phyloP scores from a whole-genome alignment of 2,113 vertebrate species.

The Serilophus lunatus region DNA sequence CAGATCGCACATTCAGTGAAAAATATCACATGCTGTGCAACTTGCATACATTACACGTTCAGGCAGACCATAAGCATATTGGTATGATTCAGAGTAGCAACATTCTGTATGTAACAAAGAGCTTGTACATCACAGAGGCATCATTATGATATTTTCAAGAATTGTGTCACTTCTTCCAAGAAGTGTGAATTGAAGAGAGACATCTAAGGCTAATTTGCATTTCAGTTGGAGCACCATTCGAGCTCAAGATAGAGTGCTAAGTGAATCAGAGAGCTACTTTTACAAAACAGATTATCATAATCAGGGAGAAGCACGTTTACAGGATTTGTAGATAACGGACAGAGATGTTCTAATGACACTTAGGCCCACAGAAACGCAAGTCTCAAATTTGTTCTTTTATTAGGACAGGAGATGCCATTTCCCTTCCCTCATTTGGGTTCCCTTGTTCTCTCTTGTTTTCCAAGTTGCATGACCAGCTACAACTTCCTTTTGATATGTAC shows the following conservation, averaged over 20 bases:
- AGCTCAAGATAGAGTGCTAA: background rate
- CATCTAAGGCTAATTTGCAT: slow-evolving; percentile 17
- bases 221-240: slow-evolving; percentile 31
- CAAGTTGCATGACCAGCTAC: background rate
- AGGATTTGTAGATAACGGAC: background rate
- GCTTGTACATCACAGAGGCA: background rate
- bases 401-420: background rate
- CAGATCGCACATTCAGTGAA: background rate
- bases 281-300: background rate
- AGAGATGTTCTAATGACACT: background rate
- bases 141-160: slow-evolving; percentile 23
- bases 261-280: background rate
- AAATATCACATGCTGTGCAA: background rate
- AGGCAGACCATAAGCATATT: background rate
- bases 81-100: slow-evolving; percentile 21
- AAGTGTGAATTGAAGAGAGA: background rate
- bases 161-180: slow-evolving; percentile 34
- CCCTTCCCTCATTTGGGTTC: background rate
- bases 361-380: background rate
- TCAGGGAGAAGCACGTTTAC: background rate
- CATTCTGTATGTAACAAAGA: background rate
- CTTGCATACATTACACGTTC: background rate
- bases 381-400: background rate
- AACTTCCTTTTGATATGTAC: background rate
- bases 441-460: background rate